phyloP scores from a whole-genome alignment of 2,888 invertebrate genomes.

The Quadroppia sp. region DNA sequence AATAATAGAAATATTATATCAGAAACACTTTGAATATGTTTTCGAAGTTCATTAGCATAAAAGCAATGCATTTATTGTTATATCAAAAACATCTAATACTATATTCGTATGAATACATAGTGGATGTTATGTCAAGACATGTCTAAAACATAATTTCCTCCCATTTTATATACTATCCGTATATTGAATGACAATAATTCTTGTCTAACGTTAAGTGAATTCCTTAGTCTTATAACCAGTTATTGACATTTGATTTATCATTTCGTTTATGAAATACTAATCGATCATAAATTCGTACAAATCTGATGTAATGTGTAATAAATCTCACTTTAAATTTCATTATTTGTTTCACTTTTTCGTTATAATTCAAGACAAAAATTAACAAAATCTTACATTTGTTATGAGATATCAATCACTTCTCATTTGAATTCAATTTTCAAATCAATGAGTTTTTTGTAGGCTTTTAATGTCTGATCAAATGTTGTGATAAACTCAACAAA shows the following conservation, averaged over 20 bases:
- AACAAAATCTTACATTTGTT: too few species aligned
- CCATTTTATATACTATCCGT: neutral
- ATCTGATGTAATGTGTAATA: neutral
- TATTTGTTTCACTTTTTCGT: too few species aligned
- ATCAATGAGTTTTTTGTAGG: too few species aligned
- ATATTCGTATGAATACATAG: neutral
- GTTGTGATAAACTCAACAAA: too few species aligned
- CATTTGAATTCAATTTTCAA: too few species aligned
- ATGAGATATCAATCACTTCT: too few species aligned
- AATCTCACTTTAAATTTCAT: neutral
- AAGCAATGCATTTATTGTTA: neutral
- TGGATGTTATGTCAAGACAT: constrained; percentile 12
- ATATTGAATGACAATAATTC: constrained; percentile 2
- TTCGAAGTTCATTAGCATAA: constrained; percentile 9
- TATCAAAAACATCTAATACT: neutral
- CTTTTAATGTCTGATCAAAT: too few species aligned
- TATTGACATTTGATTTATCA: neutral
- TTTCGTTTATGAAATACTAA: neutral
- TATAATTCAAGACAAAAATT: too few species aligned
- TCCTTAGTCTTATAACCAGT: neutral
- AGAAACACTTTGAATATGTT: neutral
- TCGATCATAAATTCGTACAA: neutral
- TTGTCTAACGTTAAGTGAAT: constrained; percentile 10
- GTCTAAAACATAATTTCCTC: constrained; percentile 24
- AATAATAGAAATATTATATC: neutral